Percentiles rank a stretch among this genome's conserved stretches.
These are phyloP conservation scores for Auanema sp. DNA, from an alignment of 2,888 invertebrate genomes.

Conservation along the genomic window DNA sequence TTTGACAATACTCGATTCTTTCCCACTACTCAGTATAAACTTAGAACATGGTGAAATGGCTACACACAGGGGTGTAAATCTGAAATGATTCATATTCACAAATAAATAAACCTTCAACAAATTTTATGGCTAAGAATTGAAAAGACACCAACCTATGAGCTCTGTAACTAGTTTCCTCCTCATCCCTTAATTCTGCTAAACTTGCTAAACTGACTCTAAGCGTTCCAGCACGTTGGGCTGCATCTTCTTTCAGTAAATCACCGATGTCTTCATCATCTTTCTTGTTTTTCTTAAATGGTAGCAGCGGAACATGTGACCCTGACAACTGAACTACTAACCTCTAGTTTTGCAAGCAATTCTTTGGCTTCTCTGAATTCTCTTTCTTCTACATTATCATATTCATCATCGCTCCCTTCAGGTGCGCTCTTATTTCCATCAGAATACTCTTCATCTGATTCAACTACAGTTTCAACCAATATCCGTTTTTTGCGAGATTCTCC, in stretches of 20 bases:
- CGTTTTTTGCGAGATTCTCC: slow-evolving; percentile 20
- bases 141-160: slow-evolving; percentile 39
- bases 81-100: slow-evolving; percentile 11
- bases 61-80: slow-evolving; percentile 43
- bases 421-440: slow-evolving; percentile 27
- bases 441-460: slow-evolving; percentile 32
- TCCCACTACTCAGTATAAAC: slow-evolving; percentile 53
- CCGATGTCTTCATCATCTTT: slow-evolving; percentile 30
- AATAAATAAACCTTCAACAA: background rate
- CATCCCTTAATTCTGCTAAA: slow-evolving; percentile 39
- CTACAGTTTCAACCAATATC: slow-evolving; percentile 35
- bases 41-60: slow-evolving; percentile 49
- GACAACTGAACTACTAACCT: slow-evolving; percentile 24
- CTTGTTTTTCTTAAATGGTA: slow-evolving; percentile 5
- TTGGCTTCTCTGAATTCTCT: slow-evolving; percentile 54
- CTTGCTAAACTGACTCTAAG: slow-evolving; percentile 48
- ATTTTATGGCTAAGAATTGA: background rate
- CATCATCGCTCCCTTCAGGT: slow-evolving; percentile 42
- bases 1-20: slow-evolving; percentile 59
- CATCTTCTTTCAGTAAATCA: slow-evolving; percentile 45
- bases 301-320: background rate
- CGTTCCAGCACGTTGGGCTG: slow-evolving; percentile 33
- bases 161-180: slow-evolving; percentile 40
- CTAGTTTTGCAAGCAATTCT: slow-evolving; percentile 47
- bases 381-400: slow-evolving; percentile 52